Conservation (phyloP, 2,888 invertebrate genomes). For the Chrysotoxum bicinctum region DNA sequence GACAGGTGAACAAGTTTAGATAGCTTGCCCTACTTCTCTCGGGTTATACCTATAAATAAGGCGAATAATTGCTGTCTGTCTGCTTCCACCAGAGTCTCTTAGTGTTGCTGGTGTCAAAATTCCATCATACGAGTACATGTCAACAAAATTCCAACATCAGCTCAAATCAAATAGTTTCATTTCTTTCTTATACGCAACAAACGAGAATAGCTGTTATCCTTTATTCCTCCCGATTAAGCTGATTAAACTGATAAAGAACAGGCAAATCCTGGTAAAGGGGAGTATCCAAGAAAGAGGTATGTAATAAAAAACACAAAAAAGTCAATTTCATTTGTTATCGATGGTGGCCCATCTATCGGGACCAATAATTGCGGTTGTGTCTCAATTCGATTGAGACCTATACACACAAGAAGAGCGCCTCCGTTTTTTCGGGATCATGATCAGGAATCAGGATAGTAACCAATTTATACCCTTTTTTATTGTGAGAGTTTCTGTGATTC, state of each 20-base stretch:
- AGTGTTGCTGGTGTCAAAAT: conserved; percentile 58
- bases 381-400: conserved; percentile 61
- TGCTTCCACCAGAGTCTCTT: conserved; percentile 17
- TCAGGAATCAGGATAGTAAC: conserved; percentile 49
- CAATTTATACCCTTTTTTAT: conserved; percentile 70
- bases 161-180: conserved; percentile 61
- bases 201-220: conserved; percentile 39
- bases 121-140: conserved; percentile 63
- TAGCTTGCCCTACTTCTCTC: conserved; percentile 22
- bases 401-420: conserved; percentile 4
- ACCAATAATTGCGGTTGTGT: conserved; percentile 72
- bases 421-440: conserved; percentile 6
- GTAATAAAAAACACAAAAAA: conserved; percentile 30
- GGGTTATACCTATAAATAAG: conserved; percentile 58
- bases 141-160: conserved; percentile 68
- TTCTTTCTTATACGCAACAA: conserved; percentile 24
- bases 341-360: conserved; percentile 58
- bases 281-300: conserved; percentile 53
- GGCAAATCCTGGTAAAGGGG: conserved; percentile 41
- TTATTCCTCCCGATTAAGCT: conserved; percentile 49
- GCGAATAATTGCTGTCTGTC: conserved; percentile 32
- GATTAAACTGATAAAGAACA: conserved; percentile 49
- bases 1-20: conserved; percentile 58
- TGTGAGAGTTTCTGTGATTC: conserved; percentile 56
- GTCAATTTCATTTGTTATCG: conserved; percentile 69